A percentile compares a stretch with the other conserved stretches of the same genome.
phyloP scores from a whole-genome alignment of 2,888 invertebrate species.

The Ophonus ardosiacus region DNA sequence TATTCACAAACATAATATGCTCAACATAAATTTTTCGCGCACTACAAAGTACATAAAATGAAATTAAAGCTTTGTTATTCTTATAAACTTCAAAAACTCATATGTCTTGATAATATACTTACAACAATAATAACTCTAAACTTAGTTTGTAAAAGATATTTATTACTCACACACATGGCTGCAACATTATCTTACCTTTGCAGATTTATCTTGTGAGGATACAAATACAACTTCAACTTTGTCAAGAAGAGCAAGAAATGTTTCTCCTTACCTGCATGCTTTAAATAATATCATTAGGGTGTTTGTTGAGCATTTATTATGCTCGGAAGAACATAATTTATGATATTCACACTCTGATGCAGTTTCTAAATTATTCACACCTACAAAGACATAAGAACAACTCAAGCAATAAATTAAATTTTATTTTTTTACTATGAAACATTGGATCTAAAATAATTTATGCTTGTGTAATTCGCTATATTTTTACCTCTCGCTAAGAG shows the following conservation, averaged over 20 bases:
- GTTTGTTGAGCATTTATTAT: background rate
- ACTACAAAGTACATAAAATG: slow-evolving; percentile 1
- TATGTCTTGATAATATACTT: slow-evolving; percentile 27
- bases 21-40: background rate
- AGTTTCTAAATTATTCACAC: background rate
- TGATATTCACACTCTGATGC: background rate
- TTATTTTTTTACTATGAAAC: no score
- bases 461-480: no score
- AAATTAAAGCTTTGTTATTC: slow-evolving; percentile 9
- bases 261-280: background rate
- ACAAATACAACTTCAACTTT: slow-evolving; percentile 8
- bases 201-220: background rate
- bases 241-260: background rate
- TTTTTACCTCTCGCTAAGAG: no score
- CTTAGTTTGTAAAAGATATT: slow-evolving; percentile 36
- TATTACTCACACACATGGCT: slow-evolving; percentile 36
- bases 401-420: no score
- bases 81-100: slow-evolving; percentile 26
- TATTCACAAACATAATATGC: background rate
- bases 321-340: background rate
- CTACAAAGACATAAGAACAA: background rate
- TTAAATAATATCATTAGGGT: slow-evolving; percentile 29
- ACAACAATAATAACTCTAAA: slow-evolving; percentile 42
- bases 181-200: background rate
- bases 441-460: no score